Base-by-base conservation (phyloP, 2,888 invertebrate genomes). In the Dendrolimus houi region DNA sequence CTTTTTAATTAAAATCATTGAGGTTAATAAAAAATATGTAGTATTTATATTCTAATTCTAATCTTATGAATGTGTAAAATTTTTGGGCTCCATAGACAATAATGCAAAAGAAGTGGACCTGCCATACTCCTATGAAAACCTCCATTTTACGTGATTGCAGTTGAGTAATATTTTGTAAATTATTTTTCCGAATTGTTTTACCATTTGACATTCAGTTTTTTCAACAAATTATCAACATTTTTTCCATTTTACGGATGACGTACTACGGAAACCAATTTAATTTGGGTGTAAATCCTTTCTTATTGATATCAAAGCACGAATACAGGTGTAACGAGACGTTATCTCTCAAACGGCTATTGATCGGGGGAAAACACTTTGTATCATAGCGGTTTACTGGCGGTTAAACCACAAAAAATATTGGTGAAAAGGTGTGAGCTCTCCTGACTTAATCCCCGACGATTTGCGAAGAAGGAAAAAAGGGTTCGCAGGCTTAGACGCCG, bases 401-500 rank as follows among this genome's bases (percentile, higher is more conserved):
- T 77, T 85, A 78, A 86, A 79, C 80, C 82, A 75, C 78, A 81
- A 84, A 85, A 86, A 85, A 85, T 81, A 85, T 83, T 83, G 80
- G 77, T 73, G 79, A 77, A 81, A 87, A 87, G 85, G 86, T 87
- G 85, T 78, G 81, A 87, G 83, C 81, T 79, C 76, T 82, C 75
- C 69, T 74, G 73, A 74, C 82, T 81, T 88, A 88, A 88, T 89
- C 87, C 85, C 70, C 77, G 83, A 84, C 87, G 85, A 89, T 89
- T 89, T 87, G 83, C 79, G 79, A 84, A 87, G 84, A 83, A 74
- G 84, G 82, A 84, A 86, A 87, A 88, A 88, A 84, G 86, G 88
- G 87, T 86, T 85, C 75, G 73, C 65, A 66, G 64, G 82, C 81
- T 85, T 82, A 82, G 75, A 74, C 66, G 74, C 69, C 71, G 70